phyloP scores from a whole-genome alignment of 2,113 vertebrate genomes.

The Psammodynastes pulverulentus region DNA sequence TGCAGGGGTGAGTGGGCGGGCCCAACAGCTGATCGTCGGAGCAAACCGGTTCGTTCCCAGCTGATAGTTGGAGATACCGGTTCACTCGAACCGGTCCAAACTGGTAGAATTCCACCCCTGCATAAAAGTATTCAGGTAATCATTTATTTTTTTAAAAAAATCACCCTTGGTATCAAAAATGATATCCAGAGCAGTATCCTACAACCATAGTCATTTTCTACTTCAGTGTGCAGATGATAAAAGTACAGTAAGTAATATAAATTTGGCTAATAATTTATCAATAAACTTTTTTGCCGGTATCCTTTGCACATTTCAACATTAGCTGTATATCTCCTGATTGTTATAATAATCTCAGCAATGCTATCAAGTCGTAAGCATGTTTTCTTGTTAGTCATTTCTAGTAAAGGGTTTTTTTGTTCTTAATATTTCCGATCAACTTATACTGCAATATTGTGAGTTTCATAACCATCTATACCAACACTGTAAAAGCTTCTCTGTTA shows the following conservation, averaged over 20 bases:
- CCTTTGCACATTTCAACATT: not conserved
- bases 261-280: not conserved
- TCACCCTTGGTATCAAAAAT: not conserved
- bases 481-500: not conserved
- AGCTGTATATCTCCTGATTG: not conserved
- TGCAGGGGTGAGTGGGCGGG: too few species aligned
- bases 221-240: not conserved
- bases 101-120: too few species aligned
- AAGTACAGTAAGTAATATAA: not conserved
- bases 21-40: too few species aligned
- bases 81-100: too few species aligned
- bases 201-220: not conserved
- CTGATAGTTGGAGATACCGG: too few species aligned
- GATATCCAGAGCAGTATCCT: not conserved
- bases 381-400: not conserved
- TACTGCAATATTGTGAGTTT: not conserved
- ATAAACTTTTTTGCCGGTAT: not conserved
- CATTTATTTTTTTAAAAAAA: not conserved
- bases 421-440: not conserved
- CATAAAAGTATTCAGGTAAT: not conserved
- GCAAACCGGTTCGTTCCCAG: too few species aligned
- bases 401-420: not conserved
- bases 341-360: not conserved
- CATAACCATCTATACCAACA: not conserved
- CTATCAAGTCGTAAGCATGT: not conserved